These are phyloP conservation scores for Andrena chrysosceles DNA, from an alignment of 2,888 invertebrate species.

Conservation along the genomic window DNA sequence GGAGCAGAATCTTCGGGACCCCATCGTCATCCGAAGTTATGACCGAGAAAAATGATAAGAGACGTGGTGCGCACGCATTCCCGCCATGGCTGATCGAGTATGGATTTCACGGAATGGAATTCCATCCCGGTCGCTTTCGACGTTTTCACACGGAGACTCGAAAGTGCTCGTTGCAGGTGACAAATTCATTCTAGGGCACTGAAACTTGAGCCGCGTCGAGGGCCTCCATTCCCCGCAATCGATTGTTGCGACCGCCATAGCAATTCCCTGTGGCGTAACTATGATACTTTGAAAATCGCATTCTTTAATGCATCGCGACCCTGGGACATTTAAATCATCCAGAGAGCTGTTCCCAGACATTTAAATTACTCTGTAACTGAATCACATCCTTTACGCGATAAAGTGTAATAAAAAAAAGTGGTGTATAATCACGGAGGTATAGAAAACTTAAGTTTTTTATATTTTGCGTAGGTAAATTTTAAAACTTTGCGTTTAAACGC, in stretches of 20 bases:
- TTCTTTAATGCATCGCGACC: constrained; percentile 10
- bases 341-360: no score
- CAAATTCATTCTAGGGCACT: constrained; percentile 44
- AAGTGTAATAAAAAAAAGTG: no score
- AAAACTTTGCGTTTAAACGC: no score
- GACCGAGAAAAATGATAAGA: constrained; percentile 11
- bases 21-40: neutral
- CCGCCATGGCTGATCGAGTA: constrained; percentile 25
- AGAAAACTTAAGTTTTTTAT: no score
- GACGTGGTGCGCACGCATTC: neutral
- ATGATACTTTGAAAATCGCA: constrained; percentile 19
- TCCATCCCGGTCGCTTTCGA: neutral
- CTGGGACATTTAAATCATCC: no score
- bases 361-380: no score
- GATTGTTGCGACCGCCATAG: constrained; percentile 3
- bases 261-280: constrained; percentile 6
- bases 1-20: neutral
- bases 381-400: no score
- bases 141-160: constrained; percentile 1
- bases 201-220: constrained; percentile 28
- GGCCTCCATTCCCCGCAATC: constrained; percentile 6
- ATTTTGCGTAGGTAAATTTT: no score
- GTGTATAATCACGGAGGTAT: neutral
- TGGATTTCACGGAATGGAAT: constrained; percentile 44
- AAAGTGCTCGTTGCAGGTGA: constrained; percentile 46